Evolutionary conservation across 2,888 invertebrate species (phyloP).

Genomic region (Drosophila neutralis): DNA sequence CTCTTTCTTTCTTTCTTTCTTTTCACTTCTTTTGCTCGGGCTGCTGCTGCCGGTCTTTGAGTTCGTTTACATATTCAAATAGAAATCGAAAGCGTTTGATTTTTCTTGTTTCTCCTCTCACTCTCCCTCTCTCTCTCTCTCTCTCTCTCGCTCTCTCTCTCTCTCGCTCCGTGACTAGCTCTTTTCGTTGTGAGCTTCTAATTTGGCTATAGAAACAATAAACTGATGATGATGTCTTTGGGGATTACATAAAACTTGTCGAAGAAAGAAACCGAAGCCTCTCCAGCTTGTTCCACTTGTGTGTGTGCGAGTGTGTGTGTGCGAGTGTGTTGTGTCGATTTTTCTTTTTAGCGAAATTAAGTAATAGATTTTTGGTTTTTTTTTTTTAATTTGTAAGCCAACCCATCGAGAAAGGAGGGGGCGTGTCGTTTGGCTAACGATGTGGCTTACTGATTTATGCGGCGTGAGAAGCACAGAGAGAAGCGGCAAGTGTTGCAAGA

Average conservation of each 20-base stretch:
- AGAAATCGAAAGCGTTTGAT: conserved; percentile 79
- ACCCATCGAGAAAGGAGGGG: conserved; percentile 4
- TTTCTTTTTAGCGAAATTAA: conserved; percentile 71
- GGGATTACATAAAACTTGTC: conserved; percentile 63
- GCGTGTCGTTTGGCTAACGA: conserved; percentile 47
- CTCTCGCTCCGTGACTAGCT: neutral
- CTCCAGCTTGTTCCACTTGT: conserved; percentile 11
- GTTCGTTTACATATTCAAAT: conserved; percentile 72
- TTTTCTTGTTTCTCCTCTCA: conserved; percentile 21
- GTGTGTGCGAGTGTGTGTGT: too few species aligned
- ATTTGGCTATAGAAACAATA: conserved; percentile 65
- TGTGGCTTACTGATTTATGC: conserved; percentile 45
- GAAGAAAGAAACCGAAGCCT: conserved; percentile 37
- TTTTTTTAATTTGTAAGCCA: neutral
- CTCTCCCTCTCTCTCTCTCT: neutral
- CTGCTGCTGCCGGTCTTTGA: conserved; percentile 75
- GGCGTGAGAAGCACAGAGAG: conserved; percentile 39
- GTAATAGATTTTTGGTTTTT: conserved; percentile 55
- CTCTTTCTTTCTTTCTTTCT: conserved; percentile 52
- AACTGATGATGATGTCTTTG: conserved; percentile 18
- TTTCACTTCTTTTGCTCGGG: conserved; percentile 25
- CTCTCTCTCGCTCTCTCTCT: neutral
- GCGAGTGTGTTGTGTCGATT: conserved; percentile 20
- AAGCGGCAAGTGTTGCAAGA: conserved; percentile 17
- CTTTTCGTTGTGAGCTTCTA: conserved; percentile 56